Percentiles rank a stretch among this genome's conserved stretches.
Conservation (phyloP, 2,113 vertebrate genomes). For the Sinocyclocheilus anshuiensis region DNA sequence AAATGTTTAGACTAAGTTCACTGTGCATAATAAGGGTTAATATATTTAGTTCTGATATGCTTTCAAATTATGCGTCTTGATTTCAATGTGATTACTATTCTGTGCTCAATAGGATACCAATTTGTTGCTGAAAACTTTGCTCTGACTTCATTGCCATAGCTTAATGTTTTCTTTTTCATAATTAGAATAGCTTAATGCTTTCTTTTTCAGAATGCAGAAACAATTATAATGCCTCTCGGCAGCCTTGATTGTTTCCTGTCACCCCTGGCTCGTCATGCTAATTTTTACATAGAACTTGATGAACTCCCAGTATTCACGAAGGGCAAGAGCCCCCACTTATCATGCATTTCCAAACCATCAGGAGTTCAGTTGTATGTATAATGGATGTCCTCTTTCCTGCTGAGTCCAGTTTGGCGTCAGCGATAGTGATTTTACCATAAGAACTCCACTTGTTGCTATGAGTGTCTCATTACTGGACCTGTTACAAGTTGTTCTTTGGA, state of each 20-base stretch:
- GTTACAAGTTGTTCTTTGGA: background rate
- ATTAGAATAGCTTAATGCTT: constrained; percentile 34
- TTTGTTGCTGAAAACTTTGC: constrained; percentile 62
- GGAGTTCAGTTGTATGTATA: constrained; percentile 59
- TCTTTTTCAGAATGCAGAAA: constrained; percentile 64
- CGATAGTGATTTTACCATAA: constrained; percentile 30
- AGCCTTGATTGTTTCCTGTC: constrained; percentile 66
- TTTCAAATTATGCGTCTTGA: constrained; percentile 37
- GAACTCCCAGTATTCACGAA: constrained; percentile 66
- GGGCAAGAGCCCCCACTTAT: constrained; percentile 56
- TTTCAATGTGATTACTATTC: constrained; percentile 52
- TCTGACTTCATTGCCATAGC: constrained; percentile 59
- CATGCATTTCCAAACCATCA: constrained; percentile 61
- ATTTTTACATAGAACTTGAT: constrained; percentile 66
- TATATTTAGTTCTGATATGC: constrained; percentile 2
- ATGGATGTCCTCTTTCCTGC: constrained; percentile 57
- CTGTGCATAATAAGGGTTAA: background rate
- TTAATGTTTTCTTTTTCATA: constrained; percentile 56
- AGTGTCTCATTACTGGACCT: constrained; percentile 48
- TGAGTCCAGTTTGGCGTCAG: constrained; percentile 61
- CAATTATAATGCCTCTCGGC: constrained; percentile 66
- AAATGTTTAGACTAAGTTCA: background rate
- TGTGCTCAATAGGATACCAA: constrained; percentile 60
- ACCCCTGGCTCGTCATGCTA: constrained; percentile 59
- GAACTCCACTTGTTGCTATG: constrained; percentile 42